phyloP scores from a whole-genome alignment of 2,888 invertebrate genomes.

The Tenthredo distinguenda region DNA sequence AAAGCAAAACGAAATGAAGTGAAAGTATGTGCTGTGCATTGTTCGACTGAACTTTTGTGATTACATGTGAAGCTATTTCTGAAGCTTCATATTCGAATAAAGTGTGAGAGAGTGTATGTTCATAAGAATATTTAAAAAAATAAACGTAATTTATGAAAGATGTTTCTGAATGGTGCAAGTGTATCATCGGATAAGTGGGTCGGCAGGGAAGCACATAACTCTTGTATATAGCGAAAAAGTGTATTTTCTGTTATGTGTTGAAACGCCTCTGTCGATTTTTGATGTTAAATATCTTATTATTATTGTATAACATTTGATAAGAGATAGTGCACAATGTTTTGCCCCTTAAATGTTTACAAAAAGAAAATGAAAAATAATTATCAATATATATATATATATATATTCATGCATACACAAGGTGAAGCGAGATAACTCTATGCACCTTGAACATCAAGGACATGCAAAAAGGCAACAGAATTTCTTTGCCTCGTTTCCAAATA shows the following conservation, averaged over 20 bases:
- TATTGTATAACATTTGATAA: slow-evolving; percentile 49
- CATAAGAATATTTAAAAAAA: slow-evolving; percentile 41
- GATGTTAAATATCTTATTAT: slow-evolving; percentile 51
- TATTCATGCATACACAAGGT: slow-evolving; percentile 40
- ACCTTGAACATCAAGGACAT: not conserved
- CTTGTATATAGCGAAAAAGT: slow-evolving; percentile 49
- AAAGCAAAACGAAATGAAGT: not conserved
- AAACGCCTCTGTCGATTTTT: slow-evolving; percentile 43
- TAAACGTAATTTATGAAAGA: slow-evolving; percentile 45
- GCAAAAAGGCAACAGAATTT: slow-evolving; percentile 3
- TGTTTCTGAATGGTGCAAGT: slow-evolving; percentile 46
- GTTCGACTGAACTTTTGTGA: slow-evolving; percentile 47
- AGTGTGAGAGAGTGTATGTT: slow-evolving; percentile 51
- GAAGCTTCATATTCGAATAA: slow-evolving; percentile 47
- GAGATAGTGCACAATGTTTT: slow-evolving; percentile 47
- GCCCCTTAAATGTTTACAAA: slow-evolving; percentile 50
- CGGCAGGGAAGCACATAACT: slow-evolving; percentile 46
- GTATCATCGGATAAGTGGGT: slow-evolving; percentile 33
- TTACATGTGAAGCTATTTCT: slow-evolving; percentile 43
- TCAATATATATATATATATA: slow-evolving; percentile 35
- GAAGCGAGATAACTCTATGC: slow-evolving; percentile 28
- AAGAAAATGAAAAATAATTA: slow-evolving; percentile 22
- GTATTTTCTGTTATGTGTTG: slow-evolving; percentile 48
- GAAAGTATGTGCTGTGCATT: slow-evolving; percentile 17
- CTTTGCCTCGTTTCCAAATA: not conserved